Evolutionary conservation across 2,797 vertebrate species (phyloP).

Genomic region (Rhinoraja longicauda): DNA sequence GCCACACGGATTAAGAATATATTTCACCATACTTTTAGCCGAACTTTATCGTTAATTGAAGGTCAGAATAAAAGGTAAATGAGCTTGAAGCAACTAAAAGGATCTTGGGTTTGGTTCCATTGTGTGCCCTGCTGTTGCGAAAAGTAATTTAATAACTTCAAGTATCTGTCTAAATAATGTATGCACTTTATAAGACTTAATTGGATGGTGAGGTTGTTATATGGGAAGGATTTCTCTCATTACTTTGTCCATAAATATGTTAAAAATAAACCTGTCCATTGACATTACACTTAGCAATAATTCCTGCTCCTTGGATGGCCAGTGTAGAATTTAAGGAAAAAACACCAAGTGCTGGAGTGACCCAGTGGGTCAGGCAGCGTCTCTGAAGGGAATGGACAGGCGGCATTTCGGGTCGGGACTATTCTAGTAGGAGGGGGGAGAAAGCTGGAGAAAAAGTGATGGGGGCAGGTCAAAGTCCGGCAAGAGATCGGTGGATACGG

Average conservation of each 20-base stretch:
- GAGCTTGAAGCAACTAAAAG: neutral
- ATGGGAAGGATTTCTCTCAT: neutral
- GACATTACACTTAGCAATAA: neutral
- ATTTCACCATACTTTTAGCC: neutral
- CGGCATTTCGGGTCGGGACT: too few relatives aligned
- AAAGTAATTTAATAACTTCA: neutral
- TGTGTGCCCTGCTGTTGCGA: neutral
- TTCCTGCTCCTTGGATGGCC: neutral
- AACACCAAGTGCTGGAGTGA: too few relatives aligned
- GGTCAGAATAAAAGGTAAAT: neutral
- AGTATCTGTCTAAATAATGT: neutral
- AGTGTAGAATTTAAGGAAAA: neutral
- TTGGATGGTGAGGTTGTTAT: neutral
- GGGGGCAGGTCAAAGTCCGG: too few relatives aligned
- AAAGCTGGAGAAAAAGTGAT: too few relatives aligned
- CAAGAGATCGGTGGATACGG: too few relatives aligned
- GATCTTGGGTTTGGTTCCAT: neutral
- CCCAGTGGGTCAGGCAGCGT: too few relatives aligned
- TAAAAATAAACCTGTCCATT: neutral
- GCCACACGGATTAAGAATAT: neutral
- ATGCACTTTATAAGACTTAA: neutral
- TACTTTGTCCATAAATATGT: too few relatives aligned
- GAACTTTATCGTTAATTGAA: neutral
- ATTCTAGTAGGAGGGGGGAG: too few relatives aligned
- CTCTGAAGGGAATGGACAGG: too few relatives aligned